Percentiles rank a stretch among this genome's conserved stretches.
Evolutionary conservation across 2,888 invertebrate genomes (phyloP).

Genomic region (Noctua janthe): DNA sequence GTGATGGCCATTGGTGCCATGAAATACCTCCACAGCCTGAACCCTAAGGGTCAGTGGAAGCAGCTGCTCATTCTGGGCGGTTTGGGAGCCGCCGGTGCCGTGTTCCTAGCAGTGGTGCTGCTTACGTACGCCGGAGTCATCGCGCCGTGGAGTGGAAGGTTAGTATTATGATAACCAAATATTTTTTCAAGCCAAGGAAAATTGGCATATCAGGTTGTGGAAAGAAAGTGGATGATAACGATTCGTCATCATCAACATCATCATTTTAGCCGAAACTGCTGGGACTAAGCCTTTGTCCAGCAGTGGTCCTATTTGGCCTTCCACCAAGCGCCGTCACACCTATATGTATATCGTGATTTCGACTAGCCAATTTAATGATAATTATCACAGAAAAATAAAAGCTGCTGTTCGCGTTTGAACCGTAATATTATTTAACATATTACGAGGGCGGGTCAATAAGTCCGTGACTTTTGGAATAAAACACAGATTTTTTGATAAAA

Average conservation of each 20-base stretch:
- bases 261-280: too few relatives aligned
- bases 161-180: constrained; percentile 20
- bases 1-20: constrained; percentile 96
- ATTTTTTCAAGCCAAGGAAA: too few relatives aligned
- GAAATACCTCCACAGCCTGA: constrained; percentile 96
- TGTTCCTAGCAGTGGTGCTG: constrained; percentile 95
- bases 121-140: constrained; percentile 98
- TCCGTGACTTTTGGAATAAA: too few relatives aligned
- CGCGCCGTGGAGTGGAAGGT: constrained; percentile 98
- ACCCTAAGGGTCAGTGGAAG: constrained; percentile 97
- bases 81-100: constrained; percentile 93
- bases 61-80: constrained; percentile 95
- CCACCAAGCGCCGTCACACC: neutral
- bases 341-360: neutral
- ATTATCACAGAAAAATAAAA: neutral
- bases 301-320: neutral
- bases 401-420: neutral
- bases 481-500: too few relatives aligned
- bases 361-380: neutral
- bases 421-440: too few relatives aligned
- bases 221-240: too few relatives aligned
- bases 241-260: too few relatives aligned
- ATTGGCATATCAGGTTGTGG: too few relatives aligned
- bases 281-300: neutral
- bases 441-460: too few relatives aligned